Evolutionary conservation across 2,888 invertebrate species (phyloP), one percentile per base, ranked within the genome.

Genomic region (Xestia sexstrigata): DNA sequence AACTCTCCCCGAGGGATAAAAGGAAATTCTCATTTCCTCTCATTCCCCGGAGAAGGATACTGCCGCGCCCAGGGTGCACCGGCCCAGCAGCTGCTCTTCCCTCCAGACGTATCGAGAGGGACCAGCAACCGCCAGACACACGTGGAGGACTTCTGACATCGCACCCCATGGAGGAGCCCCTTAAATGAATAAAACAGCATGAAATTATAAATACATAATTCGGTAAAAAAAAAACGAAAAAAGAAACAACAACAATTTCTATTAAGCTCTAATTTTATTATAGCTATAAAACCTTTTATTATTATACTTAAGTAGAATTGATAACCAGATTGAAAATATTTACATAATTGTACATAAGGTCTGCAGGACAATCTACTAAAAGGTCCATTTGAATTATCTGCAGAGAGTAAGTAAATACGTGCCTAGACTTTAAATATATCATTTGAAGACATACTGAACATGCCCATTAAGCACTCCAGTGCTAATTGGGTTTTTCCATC

Each of bases 331-430:
- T 71, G 6, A 11, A 55, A 49, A 2, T 39, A 74, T 71, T 74
- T 55, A 78, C 63, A 72, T 72, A 83, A 74, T 79, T 72, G 49
- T 69, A 26, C 62, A 70, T 45, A 69, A 2, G 52, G 39, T 15
- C n/a, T 47, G 2, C 30, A 60, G 39, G 55, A 70, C 67, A 72
- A 76, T 78, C 68, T 78, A 52, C 70, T 85, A 65, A 78, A 70
- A 76, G 75, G 63, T 68, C 63, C 20, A 79, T 81, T 85, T 74
- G 69, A 77, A 76, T 85, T 77, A 66, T 70, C 45, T 49, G 4
- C 26, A 52, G 23, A 49, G 15, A 67, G 17, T 35, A 55, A 55
- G n/a, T 65, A 65, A 42, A 45, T 17, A 81, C 76, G 67, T 78
- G 74, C 35, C 65, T 70, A 66, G 55, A 65, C 47, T 74, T 30